Evolutionary conservation across 2,888 invertebrate genomes (phyloP).

Genomic region (Adelognathus sp.): DNA sequence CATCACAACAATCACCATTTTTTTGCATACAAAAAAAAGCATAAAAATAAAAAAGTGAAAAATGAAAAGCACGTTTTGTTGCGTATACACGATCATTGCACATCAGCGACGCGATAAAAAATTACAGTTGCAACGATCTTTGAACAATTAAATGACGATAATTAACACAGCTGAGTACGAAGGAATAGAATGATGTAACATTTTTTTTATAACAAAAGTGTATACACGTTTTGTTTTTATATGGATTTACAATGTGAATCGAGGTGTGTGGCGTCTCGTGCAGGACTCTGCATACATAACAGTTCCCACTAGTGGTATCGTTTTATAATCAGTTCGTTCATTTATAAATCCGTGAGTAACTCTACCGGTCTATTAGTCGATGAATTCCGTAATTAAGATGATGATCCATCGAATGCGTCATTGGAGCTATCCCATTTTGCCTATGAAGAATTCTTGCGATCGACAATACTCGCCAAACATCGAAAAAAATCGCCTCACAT

Average conservation of each 20-base stretch:
- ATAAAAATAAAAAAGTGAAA: neutral
- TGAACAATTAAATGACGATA: neutral
- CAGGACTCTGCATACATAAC: neutral
- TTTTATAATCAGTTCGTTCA: neutral
- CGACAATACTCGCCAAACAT: too few species aligned
- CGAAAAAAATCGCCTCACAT: too few species aligned
- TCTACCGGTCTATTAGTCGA: neutral
- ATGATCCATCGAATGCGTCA: neutral
- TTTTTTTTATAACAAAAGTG: neutral
- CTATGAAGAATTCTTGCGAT: neutral
- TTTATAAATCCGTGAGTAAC: neutral
- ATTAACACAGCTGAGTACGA: neutral
- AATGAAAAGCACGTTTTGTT: neutral
- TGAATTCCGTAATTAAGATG: neutral
- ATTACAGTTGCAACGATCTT: neutral
- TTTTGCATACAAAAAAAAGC: too few species aligned
- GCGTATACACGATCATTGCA: neutral
- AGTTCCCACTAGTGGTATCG: neutral
- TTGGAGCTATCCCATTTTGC: neutral
- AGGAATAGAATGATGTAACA: neutral
- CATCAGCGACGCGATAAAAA: slow-evolving; percentile 16
- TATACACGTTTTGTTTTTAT: neutral
- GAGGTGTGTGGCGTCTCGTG: neutral
- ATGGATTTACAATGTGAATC: neutral
- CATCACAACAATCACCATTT: too few species aligned